Percentiles rank a stretch among this genome's conserved stretches.
Evolutionary conservation across 2,888 invertebrate genomes (phyloP).

Genomic region (Elmis aenea): DNA sequence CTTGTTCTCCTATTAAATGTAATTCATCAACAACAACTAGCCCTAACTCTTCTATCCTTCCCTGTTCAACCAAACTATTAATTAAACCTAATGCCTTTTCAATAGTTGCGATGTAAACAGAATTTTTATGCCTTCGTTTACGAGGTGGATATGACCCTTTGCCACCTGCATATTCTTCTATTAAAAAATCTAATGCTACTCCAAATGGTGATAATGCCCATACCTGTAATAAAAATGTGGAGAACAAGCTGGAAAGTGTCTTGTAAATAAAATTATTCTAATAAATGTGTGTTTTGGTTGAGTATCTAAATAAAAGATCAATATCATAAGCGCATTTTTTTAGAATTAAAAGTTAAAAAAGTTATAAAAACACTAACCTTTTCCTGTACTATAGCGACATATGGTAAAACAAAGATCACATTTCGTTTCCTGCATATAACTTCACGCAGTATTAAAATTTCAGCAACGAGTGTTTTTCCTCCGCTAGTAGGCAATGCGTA

Average conservation of each 20-base stretch:
- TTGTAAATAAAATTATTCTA: too few relatives aligned
- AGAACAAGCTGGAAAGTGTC: too few relatives aligned
- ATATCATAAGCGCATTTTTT: background rate
- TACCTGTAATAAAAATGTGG: constrained; percentile 54
- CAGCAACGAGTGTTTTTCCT: constrained; percentile 95
- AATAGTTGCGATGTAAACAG: constrained; percentile 88
- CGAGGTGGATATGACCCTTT: constrained; percentile 80
- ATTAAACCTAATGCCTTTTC: constrained; percentile 87
- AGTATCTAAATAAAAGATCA: background rate
- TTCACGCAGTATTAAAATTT: constrained; percentile 86
- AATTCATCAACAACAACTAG: constrained; percentile 84
- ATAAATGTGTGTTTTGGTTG: too few relatives aligned
- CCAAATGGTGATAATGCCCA: constrained; percentile 82
- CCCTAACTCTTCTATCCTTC: constrained; percentile 71
- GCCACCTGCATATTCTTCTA: constrained; percentile 93
- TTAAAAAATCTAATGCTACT: constrained; percentile 76
- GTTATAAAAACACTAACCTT: constrained; percentile 58
- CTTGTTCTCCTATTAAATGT: constrained; percentile 86
- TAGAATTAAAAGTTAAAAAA: background rate
- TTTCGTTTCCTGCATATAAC: constrained; percentile 74
- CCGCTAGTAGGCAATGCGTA: constrained; percentile 95
- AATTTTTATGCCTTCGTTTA: constrained; percentile 66
- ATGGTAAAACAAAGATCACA: constrained; percentile 87
- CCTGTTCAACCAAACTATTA: constrained; percentile 76
- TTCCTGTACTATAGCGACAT: constrained; percentile 95